phyloP scores from a whole-genome alignment of 2,797 vertebrate genomes.

The Arctocebus calabarensis region DNA sequence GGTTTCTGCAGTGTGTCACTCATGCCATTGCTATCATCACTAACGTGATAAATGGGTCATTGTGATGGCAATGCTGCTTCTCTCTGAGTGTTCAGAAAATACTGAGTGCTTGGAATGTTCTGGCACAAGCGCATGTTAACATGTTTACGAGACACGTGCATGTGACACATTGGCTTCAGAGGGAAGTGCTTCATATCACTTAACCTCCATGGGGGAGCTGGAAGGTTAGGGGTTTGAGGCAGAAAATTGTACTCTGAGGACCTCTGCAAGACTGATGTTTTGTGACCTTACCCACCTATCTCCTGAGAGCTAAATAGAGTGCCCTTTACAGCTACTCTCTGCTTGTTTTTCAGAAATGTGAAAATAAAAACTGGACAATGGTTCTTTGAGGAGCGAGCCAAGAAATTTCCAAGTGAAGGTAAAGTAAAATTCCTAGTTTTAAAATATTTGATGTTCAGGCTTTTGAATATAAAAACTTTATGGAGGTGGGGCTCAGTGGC shows the following conservation, averaged over 20 bases:
- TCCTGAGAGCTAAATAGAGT: background rate
- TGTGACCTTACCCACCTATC: fast-evolving
- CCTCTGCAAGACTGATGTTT: background rate
- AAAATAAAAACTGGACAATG: constrained; percentile 95
- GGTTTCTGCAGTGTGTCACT: background rate
- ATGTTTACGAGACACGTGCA: fast-evolving
- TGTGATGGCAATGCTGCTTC: background rate
- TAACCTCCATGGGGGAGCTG: background rate
- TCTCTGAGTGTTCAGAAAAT: background rate
- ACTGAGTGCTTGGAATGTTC: background rate
- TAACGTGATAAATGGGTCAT: background rate
- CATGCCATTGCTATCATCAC: background rate
- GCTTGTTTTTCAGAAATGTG: constrained; percentile 90
- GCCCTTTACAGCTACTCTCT: background rate
- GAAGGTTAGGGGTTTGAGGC: background rate
- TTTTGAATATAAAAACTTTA: background rate
- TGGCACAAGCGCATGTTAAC: background rate
- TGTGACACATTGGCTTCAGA: fast-evolving
- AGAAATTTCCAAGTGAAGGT: constrained; percentile 95
- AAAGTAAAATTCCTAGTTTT: constrained; percentile 51
- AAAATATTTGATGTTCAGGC: background rate
- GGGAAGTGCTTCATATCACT: background rate
- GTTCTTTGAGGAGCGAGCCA: constrained; percentile 94
- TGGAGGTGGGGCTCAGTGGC: too few relatives aligned
- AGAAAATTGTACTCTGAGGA: background rate